Percentiles rank a stretch among this genome's conserved stretches.
These are phyloP conservation scores for Sycophila sp. DNA, from an alignment of 1,140 invertebrate species.

Conservation along the genomic window DNA sequence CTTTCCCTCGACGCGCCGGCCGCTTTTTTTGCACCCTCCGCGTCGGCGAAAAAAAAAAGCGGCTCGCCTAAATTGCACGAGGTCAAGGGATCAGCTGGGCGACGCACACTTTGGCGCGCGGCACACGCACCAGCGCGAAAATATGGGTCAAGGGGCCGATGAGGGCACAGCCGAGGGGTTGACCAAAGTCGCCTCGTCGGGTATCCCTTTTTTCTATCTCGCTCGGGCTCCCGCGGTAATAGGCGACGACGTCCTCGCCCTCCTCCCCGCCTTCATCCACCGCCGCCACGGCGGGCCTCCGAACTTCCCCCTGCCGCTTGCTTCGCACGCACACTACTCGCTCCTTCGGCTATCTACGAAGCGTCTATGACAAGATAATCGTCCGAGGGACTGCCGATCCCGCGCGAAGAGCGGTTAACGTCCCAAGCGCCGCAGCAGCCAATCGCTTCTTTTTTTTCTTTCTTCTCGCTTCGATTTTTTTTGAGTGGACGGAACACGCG, in stretches of 20 bases:
- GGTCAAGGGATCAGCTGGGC: constrained; percentile 61
- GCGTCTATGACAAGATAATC: constrained; percentile 63
- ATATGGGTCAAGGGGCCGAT: constrained; percentile 65
- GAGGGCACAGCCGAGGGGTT: constrained; percentile 62
- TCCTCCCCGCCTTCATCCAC: no score
- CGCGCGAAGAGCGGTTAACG: not conserved
- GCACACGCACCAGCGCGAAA: constrained; percentile 42
- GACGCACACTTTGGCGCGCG: not conserved
- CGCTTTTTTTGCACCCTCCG: constrained; percentile 27
- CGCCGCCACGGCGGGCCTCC: no score
- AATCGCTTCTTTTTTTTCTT: no score
- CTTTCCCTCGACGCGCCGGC: not conserved
- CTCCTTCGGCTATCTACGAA: constrained; percentile 47
- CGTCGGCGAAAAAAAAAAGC: constrained; percentile 40
- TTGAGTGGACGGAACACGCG: no score
- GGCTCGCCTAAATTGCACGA: constrained; percentile 46
- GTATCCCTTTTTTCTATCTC: constrained; percentile 42
- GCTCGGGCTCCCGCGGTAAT: constrained; percentile 15
- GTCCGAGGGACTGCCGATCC: constrained; percentile 40
- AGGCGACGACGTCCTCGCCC: not conserved
- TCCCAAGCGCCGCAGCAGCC: no score
- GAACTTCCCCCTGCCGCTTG: not conserved
- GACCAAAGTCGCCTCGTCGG: constrained; percentile 46
- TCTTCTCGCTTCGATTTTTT: no score
- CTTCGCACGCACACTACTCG: not conserved